Evolutionary conservation across 1,140 invertebrate species (phyloP).

Genomic region (Penaeus indicus): DNA sequence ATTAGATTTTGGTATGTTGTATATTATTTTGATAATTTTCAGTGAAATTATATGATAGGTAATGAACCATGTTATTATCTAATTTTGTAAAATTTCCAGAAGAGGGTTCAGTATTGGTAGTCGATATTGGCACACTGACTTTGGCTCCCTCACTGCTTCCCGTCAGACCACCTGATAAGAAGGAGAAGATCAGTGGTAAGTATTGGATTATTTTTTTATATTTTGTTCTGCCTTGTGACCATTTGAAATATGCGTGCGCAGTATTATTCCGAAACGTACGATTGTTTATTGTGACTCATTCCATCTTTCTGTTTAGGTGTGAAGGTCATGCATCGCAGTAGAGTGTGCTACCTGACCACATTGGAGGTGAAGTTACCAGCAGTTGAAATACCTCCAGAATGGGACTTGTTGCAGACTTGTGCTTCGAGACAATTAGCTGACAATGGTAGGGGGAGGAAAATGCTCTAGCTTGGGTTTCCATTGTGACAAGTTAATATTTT

Average conservation of each 20-base stretch:
- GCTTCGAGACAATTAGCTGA: constrained; percentile 46
- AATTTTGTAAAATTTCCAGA: constrained; percentile 18
- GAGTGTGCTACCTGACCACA: constrained; percentile 55
- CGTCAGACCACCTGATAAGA: not conserved
- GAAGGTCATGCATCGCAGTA: constrained; percentile 44
- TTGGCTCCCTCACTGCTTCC: constrained; percentile 34
- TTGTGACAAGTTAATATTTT: too few relatives aligned
- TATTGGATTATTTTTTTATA: not conserved
- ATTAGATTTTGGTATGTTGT: too few relatives aligned
- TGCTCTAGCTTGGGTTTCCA: too few relatives aligned
- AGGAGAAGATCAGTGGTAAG: constrained; percentile 39
- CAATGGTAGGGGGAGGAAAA: constrained; percentile 22
- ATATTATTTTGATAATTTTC: not conserved
- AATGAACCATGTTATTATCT: not conserved
- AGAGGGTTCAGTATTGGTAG: constrained; percentile 50
- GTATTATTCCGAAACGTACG: not conserved
- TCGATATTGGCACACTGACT: constrained; percentile 48
- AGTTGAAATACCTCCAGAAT: constrained; percentile 39
- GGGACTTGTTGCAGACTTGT: constrained; percentile 48
- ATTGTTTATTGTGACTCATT: not conserved
- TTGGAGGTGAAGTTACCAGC: constrained; percentile 38
- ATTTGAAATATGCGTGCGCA: too few relatives aligned
- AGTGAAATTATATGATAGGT: not conserved
- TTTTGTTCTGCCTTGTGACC: too few relatives aligned
- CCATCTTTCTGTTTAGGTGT: constrained; percentile 25